Evolutionary conservation across 2,113 vertebrate species (phyloP), one percentile per base, ranked within the genome.

Genomic region (Proterorhinus semilunaris): DNA sequence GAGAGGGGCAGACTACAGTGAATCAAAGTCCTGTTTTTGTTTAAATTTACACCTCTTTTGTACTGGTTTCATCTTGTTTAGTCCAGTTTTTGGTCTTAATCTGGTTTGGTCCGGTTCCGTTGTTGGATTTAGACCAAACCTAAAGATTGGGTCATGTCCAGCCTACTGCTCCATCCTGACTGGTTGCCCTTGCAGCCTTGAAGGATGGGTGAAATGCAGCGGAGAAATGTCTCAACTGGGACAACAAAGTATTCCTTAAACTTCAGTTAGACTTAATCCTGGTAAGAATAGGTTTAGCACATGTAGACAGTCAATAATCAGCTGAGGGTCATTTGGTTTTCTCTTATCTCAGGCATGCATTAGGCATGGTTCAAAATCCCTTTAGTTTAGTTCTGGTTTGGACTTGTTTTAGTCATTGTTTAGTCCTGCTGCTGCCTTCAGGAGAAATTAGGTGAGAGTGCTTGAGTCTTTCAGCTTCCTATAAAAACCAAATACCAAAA

Each of bases 361-460:
- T 54, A 54, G 21, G 4, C n/a, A 4, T 57, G 54, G 54, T 57
- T 58, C 13, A 58, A 11, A 13, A 36, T 36, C 27, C 27, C 27
- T 27, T 10, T 13, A 11, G 27, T 58, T 42, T 58, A 58, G 55
- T 42, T 12, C 55, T 42, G 55, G 21, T 58, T 42, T 42, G 6
- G 46, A 21, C 27, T 2, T 36, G 42, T 10, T 58, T 42, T 42
- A 42, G 17, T 36, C 55, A 27, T 58, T 36, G 55, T 58, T 58
- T 7, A 16, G 51, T 53, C 51, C 51, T 53, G 51, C 15, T n/a
- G 11, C 27, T 42, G 27, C 21, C 27, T 58, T 58, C 55, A 84
- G 75, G 76, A 85, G 83, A 83, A 91, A 90, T 87, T 87, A 87
- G 84, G 86, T 80, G 85, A 85, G 87, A 90, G 90, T 82, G 80